phyloP scores from a whole-genome alignment of 2,113 vertebrate genomes.

The Ia io region DNA sequence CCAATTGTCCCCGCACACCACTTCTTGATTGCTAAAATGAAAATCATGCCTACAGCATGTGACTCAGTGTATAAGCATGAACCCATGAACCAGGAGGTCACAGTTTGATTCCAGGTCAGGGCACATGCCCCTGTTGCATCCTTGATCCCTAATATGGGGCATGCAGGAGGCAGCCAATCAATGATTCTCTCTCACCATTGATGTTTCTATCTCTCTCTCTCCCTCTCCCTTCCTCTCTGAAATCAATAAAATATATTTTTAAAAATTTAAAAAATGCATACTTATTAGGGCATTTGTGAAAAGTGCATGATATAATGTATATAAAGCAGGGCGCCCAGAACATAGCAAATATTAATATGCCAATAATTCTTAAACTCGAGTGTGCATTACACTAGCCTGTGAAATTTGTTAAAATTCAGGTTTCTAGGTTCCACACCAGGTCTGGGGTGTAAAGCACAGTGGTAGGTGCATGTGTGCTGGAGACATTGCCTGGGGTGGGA shows the following conservation, averaged over 20 bases:
- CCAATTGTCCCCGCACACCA: background rate
- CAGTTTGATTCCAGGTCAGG: too few relatives aligned
- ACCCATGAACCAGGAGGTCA: too few relatives aligned
- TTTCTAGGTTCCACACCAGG: accelerated
- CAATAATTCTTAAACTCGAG: background rate
- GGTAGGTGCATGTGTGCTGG: accelerated
- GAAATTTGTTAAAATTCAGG: background rate
- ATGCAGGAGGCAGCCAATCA: too few relatives aligned
- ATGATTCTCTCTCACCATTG: too few relatives aligned
- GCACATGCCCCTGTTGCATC: too few relatives aligned
- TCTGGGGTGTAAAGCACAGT: too few relatives aligned
- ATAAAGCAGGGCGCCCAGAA: background rate
- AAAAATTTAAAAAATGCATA: background rate
- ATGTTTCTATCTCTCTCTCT: too few relatives aligned
- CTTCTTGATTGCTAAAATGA: background rate
- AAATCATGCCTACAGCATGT: background rate
- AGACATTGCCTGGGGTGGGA: background rate
- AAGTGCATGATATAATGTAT: background rate
- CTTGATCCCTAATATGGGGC: too few relatives aligned
- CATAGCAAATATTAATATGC: accelerated
- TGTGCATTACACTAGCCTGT: accelerated
- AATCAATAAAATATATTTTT: too few relatives aligned
- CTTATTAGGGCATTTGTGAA: background rate
- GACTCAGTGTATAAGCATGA: too few relatives aligned
- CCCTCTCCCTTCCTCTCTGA: too few relatives aligned